Conservation (phyloP, 2,113 vertebrate genomes). For the Cyprinodon variegatus region DNA sequence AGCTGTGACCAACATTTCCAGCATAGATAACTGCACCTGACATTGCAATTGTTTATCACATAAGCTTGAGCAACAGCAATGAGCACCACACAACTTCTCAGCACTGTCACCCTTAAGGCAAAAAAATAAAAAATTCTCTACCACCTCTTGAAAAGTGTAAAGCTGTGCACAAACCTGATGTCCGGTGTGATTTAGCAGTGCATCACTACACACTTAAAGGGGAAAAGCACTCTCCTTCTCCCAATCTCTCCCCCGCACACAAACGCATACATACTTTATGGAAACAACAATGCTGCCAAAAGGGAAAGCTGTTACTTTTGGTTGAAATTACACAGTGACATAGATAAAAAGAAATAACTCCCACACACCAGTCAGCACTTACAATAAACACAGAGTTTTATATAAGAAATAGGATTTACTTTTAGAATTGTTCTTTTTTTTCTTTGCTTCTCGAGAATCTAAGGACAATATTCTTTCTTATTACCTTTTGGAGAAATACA, state of each 20-base stretch:
- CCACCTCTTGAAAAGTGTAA: conserved; percentile 37
- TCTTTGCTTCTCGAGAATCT: not conserved
- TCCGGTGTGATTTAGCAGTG: conserved; percentile 36
- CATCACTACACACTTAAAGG: conserved; percentile 44
- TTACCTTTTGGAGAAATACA: not conserved
- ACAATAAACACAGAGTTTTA: conserved; percentile 26
- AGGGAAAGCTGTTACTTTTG: conserved; percentile 51
- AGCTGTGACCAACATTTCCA: too few relatives aligned
- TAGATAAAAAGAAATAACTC: not conserved
- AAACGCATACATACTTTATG: conserved; percentile 23
- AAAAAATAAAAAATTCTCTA: not conserved
- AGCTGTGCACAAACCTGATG: conserved; percentile 33
- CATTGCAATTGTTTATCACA: not conserved
- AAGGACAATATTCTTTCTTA: not conserved
- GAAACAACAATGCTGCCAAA: conserved; percentile 39
- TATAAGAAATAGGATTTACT: conserved; percentile 7
- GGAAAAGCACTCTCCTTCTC: conserved; percentile 17
- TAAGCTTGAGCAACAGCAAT: not conserved
- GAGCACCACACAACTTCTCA: not conserved
- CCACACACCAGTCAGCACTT: conserved; percentile 25
- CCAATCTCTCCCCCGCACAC: conserved; percentile 15
- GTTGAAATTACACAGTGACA: conserved; percentile 48
- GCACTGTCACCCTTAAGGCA: not conserved
- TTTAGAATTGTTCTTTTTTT: not conserved
- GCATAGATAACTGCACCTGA: not conserved